Percentiles rank a stretch among this genome's conserved stretches.
Conservation (phyloP, 1,140 invertebrate species). For the Branchinecta lynchi region DNA sequence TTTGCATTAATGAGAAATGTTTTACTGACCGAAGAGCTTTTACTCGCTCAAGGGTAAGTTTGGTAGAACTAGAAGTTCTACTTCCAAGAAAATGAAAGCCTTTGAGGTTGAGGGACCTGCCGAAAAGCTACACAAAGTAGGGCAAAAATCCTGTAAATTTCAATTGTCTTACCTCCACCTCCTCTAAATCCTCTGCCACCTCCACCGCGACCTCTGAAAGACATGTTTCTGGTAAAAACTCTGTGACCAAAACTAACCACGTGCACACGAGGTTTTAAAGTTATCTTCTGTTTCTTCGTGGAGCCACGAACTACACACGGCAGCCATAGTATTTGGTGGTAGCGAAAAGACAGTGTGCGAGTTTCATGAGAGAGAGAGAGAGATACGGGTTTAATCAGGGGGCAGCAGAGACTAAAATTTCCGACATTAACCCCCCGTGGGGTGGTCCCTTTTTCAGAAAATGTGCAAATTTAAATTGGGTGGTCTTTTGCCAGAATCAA, state of each 20-base stretch:
- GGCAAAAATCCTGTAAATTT: too few species aligned
- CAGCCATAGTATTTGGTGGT: too few species aligned
- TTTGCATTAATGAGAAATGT: too few species aligned
- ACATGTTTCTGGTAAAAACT: not conserved
- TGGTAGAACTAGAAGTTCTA: not conserved
- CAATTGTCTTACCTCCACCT: not conserved
- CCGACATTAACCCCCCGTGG: too few species aligned
- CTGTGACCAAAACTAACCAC: not conserved
- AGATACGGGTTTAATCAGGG: too few species aligned
- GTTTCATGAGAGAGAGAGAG: too few species aligned
- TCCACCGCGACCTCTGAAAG: constrained; percentile 8
- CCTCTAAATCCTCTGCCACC: not conserved
- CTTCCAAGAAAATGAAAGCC: not conserved
- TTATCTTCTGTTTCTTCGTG: not conserved
- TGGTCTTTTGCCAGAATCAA: too few species aligned
- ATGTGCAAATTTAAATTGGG: too few species aligned
- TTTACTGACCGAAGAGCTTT: too few species aligned
- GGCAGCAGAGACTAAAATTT: too few species aligned
- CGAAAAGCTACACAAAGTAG: not conserved
- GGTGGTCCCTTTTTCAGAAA: too few species aligned
- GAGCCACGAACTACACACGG: not conserved
- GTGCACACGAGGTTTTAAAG: not conserved
- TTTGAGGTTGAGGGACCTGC: not conserved
- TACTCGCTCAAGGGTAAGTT: not conserved
- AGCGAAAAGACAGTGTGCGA: too few species aligned